Evolutionary conservation across 1,140 invertebrate genomes (phyloP), one percentile per base, ranked within the genome.

Genomic region (Parasteatoda tepidariorum): DNA sequence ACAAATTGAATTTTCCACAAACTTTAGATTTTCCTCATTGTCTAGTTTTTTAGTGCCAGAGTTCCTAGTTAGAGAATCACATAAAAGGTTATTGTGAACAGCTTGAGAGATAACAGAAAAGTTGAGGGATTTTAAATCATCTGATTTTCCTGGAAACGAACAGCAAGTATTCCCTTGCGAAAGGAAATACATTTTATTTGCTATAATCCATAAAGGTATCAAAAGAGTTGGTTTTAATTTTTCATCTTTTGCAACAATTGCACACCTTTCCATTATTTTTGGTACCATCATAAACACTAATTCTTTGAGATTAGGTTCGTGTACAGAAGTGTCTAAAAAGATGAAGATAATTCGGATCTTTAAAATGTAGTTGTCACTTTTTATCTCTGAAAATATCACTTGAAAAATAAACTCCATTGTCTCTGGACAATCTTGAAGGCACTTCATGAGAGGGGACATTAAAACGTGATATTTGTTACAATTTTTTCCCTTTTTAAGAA

Each of bases 371-470:
- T 13, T 61, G 4, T 5, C 15, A 41, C 18, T 15, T n/a, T 59
- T 15, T 26, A 48, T 62, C 22, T 28, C 24, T 1, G 26, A 41
- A 24, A 82, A 70, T 48, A 62, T 54, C 18, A 41, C 71, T 38
- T 71, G 48, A 24, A 28, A 70, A 15, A 82, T 57, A 28, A 82
- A 71, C 38, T 82, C 66, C 5, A 82, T 11, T 28, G 71, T 38
- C 22, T 82, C 76, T 30, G 48, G n/a, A 30, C 48, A 15, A 22
- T 30, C 24, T n/a, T 28, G 7, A 18, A 70, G 24, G 48, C 31
- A 22, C 22, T 26, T 2, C 7, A 82, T 7, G 15, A 61, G 70
- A 48, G 24, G 18, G 18, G 15, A 26, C 24, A 28, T 26, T 24
- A 68, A 22, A 70, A 9, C 11, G 26, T 79, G 26, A 4, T 5